Conservation (phyloP, 1,140 invertebrate genomes). For the Atopsyche davidsoni region DNA sequence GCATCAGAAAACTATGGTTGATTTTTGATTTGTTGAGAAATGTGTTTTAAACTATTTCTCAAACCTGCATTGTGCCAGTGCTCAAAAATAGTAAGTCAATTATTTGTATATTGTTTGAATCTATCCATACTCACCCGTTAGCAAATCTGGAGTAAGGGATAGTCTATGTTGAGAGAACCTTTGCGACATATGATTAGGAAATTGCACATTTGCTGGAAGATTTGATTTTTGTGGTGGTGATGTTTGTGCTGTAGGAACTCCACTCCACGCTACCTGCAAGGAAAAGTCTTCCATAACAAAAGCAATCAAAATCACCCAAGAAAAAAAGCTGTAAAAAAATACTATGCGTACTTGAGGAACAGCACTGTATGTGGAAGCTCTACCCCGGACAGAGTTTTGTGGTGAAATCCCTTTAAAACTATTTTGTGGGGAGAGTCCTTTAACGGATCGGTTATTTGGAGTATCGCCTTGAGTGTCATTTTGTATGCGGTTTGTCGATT, state of each 20-base stretch:
- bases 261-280: constrained; percentile 43
- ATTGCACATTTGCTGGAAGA: constrained; percentile 23
- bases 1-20: no score
- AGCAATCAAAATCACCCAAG: background rate
- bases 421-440: constrained; percentile 35
- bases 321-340: background rate
- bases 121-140: constrained; percentile 37
- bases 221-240: constrained; percentile 22
- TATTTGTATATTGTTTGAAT: no score
- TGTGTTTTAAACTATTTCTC: no score
- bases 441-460: constrained; percentile 38
- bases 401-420: constrained; percentile 29
- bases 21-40: no score
- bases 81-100: no score
- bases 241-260: constrained; percentile 11
- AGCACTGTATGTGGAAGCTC: constrained; percentile 36
- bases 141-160: constrained; percentile 44
- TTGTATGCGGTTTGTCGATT: constrained; percentile 54
- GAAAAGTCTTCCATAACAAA: background rate
- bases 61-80: no score
- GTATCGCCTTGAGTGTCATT: constrained; percentile 63
- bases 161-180: constrained; percentile 43
- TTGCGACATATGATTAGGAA: constrained; percentile 28
- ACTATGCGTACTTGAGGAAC: constrained; percentile 26
- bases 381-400: constrained; percentile 28